A percentile compares a stretch with the other conserved stretches of the same genome.
phyloP scores from a whole-genome alignment of 1,140 invertebrate species.

The Magallana ariakensis region DNA sequence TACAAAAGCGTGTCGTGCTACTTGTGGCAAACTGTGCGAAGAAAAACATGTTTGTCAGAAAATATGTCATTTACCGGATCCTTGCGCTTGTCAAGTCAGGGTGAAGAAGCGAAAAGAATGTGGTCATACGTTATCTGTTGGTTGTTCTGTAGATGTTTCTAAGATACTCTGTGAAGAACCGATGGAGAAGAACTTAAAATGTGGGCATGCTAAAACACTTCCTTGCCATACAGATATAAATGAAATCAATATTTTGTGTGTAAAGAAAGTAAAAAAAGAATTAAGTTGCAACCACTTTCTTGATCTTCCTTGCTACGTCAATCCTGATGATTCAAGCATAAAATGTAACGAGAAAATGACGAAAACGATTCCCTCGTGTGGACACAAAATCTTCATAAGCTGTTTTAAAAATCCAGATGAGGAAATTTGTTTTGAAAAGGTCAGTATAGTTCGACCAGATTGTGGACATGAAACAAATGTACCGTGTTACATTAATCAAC shows the following conservation, averaged over 20 bases:
- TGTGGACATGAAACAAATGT: slow-evolving; percentile 39
- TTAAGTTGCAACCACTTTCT: not conserved
- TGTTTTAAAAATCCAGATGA: slow-evolving; percentile 80
- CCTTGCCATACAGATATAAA: not conserved
- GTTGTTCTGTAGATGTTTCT: slow-evolving; percentile 74
- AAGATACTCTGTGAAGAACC: not conserved
- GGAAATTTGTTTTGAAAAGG: slow-evolving; percentile 79
- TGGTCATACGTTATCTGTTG: slow-evolving; percentile 75
- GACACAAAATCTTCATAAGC: slow-evolving; percentile 82
- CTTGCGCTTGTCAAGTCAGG: slow-evolving; percentile 77
- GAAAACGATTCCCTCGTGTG: slow-evolving; percentile 81
- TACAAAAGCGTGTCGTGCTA: not conserved
- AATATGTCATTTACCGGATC: slow-evolving; percentile 80
- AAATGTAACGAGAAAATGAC: not conserved
- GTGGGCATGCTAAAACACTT: not conserved
- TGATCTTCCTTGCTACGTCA: not conserved
- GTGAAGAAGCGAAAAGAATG: slow-evolving; percentile 76
- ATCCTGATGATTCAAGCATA: slow-evolving; percentile 1
- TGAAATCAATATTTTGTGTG: not conserved
- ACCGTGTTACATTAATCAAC: not conserved
- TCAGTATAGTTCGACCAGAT: not conserved
- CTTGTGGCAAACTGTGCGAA: not conserved
- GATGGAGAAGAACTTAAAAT: not conserved
- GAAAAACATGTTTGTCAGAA: slow-evolving; percentile 69
- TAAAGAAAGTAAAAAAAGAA: not conserved